Evolutionary conservation across 2,797 vertebrate species (phyloP), one percentile per base, ranked within the genome.

Genomic region (Hydrophis major): DNA sequence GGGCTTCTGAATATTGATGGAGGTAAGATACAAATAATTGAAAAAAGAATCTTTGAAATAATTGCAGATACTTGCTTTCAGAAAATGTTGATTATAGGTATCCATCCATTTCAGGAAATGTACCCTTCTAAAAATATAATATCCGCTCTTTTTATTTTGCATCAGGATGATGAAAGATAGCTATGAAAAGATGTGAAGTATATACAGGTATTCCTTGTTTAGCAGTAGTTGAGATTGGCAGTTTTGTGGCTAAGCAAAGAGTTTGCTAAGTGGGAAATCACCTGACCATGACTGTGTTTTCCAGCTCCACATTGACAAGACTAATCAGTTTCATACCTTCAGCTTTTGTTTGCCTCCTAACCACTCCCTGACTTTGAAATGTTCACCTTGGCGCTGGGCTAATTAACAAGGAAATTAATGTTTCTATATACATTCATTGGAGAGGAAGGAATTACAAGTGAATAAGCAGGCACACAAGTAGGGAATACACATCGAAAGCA

Each of bases 31-130:
- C 22, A 90, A 42, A 86, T 91, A 4, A 94, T 60, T 88, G 42
- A 92, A 83, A 94, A 53, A n/a, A 91, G 86, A n/a, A 87, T 94
- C 16, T 92, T 60, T 92, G 50, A 90, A 90, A n/a, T 86, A 90
- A 57, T 28, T 89, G 12, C 16, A 86, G 63, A 69, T 93, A 4
- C 11, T 86, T 89, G 13, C 87, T 27, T 83, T 66, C 90, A 89
- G 89, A 90, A 47, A 83, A 83, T 47, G 74, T 83, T 83, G 74
- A 47, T 83, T 83, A 47, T 83, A 20, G 11, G 20, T 83, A 83
- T 47, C 74, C 20, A 83, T 83, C 37, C 74, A 47, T 25, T 47
- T 22, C 37, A 83, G 37, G 42, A 83, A 83, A 83, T 83, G n/a
- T 25, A 47, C 42, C 16, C 22, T 53, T 57, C 86, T 88, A 74